Evolutionary conservation across 2,113 vertebrate genomes (phyloP).

Genomic region (Oryzias javanicus): DNA sequence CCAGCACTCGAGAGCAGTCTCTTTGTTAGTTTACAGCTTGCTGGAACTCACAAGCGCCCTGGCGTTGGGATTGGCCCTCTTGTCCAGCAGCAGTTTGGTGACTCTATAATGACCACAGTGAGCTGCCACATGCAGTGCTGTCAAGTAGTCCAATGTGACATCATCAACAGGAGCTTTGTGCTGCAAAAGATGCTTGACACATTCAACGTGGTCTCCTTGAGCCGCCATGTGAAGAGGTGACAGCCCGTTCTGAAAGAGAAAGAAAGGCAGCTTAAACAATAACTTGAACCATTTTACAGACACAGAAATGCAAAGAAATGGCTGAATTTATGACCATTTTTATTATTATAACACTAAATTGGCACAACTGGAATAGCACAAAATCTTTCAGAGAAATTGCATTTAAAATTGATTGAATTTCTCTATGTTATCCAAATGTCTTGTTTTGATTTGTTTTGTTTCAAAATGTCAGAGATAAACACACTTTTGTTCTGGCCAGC

Average conservation of each 20-base stretch:
- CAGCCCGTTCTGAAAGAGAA: constrained; percentile 85
- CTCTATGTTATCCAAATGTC: too few relatives aligned
- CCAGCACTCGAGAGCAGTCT: too few relatives aligned
- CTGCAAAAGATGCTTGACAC: constrained; percentile 93
- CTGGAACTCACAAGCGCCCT: constrained; percentile 84
- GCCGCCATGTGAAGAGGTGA: constrained; percentile 98
- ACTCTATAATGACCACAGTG: constrained; percentile 97
- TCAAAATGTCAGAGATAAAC: not conserved
- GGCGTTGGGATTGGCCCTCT: constrained; percentile 96
- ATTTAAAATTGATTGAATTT: too few relatives aligned
- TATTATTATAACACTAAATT: too few relatives aligned
- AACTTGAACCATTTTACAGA: not conserved
- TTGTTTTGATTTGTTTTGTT: too few relatives aligned
- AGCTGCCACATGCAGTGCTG: constrained; percentile 91
- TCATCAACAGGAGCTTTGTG: constrained; percentile 96
- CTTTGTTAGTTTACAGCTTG: not conserved
- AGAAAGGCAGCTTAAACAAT: not conserved
- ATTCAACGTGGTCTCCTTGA: constrained; percentile 96
- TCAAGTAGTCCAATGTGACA: constrained; percentile 95
- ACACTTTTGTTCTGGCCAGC: constrained; percentile 94
- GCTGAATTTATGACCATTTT: too few relatives aligned
- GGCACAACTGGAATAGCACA: too few relatives aligned
- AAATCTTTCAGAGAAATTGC: not conserved
- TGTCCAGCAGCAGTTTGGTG: constrained; percentile 97
- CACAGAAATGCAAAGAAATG: not conserved